Percentiles rank a stretch among this genome's conserved stretches.
These are phyloP conservation scores for Philotrypesis tridentata DNA, from an alignment of 1,140 invertebrate genomes.

Conservation along the genomic window DNA sequence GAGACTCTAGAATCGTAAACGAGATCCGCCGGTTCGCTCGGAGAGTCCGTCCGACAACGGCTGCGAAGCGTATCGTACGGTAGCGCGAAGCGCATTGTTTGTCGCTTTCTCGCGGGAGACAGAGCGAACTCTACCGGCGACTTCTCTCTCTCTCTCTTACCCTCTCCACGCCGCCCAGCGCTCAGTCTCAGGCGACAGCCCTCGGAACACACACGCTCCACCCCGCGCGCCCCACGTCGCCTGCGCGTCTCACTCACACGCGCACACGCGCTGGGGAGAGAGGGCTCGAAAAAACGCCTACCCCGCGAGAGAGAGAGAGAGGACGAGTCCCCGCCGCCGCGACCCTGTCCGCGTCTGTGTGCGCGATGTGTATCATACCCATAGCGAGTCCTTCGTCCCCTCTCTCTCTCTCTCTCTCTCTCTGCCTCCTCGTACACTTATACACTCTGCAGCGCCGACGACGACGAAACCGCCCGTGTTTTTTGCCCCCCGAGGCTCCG, in stretches of 20 bases:
- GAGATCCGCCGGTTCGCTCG: background rate
- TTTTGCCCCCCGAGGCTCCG: too few relatives aligned
- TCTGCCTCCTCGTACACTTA: too few relatives aligned
- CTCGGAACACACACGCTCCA: conserved; percentile 5
- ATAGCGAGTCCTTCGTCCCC: too few relatives aligned
- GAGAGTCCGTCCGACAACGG: background rate
- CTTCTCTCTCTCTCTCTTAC: background rate
- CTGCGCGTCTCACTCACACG: too few relatives aligned
- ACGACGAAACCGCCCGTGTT: too few relatives aligned
- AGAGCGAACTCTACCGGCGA: conserved; percentile 27
- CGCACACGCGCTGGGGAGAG: too few relatives aligned
- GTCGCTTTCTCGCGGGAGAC: conserved; percentile 15
- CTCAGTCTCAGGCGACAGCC: background rate
- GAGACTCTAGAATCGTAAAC: background rate
- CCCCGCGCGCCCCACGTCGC: background rate
- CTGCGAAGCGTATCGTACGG: conserved; percentile 57
- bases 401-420: too few relatives aligned
- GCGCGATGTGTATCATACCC: too few relatives aligned
- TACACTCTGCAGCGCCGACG: too few relatives aligned
- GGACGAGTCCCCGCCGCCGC: conserved; percentile 6
- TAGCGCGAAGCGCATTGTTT: conserved; percentile 65
- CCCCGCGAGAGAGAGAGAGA: background rate
- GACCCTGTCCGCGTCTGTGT: too few relatives aligned
- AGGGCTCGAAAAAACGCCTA: background rate
- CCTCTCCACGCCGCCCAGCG: background rate